Percentiles rank a stretch among this genome's conserved stretches.
phyloP scores from a whole-genome alignment of 2,797 vertebrate genomes.

The Decapterus maruadsi region DNA sequence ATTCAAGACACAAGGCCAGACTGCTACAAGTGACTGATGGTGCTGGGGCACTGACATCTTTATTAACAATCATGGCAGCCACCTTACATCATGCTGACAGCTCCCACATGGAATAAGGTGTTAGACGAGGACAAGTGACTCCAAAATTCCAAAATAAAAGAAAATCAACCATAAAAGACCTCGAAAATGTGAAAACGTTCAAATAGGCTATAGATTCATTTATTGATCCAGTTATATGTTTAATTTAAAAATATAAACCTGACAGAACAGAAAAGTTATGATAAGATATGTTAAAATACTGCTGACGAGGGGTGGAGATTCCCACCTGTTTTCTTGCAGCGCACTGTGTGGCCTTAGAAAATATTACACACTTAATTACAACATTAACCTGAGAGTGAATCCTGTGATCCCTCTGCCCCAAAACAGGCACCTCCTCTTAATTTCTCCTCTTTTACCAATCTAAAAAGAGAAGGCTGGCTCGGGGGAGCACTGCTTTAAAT shows the following conservation, averaged over 20 bases:
- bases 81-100: conserved; percentile 56
- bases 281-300: background rate
- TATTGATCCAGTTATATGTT: too few species aligned
- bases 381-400: conserved; percentile 63
- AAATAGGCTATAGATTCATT: too few species aligned
- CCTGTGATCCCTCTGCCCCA: conserved; percentile 31
- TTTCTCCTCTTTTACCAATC: conserved; percentile 54
- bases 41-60: conserved; percentile 50
- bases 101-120: conserved; percentile 22
- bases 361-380: conserved; percentile 32
- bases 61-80: conserved; percentile 59
- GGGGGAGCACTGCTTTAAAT: conserved; percentile 67
- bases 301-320: background rate
- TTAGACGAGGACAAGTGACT: conserved; percentile 27
- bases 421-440: conserved; percentile 59
- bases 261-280: background rate
- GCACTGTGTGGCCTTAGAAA: background rate
- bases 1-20: conserved; percentile 45
- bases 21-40: conserved; percentile 50
- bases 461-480: conserved; percentile 63
- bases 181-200: background rate
- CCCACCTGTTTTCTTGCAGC: background rate
- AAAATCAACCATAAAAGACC: conserved; percentile 23
- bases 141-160: conserved; percentile 28
- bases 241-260: background rate